Base-by-base conservation (phyloP, 2,888 invertebrate species). In the Antitype chi region DNA sequence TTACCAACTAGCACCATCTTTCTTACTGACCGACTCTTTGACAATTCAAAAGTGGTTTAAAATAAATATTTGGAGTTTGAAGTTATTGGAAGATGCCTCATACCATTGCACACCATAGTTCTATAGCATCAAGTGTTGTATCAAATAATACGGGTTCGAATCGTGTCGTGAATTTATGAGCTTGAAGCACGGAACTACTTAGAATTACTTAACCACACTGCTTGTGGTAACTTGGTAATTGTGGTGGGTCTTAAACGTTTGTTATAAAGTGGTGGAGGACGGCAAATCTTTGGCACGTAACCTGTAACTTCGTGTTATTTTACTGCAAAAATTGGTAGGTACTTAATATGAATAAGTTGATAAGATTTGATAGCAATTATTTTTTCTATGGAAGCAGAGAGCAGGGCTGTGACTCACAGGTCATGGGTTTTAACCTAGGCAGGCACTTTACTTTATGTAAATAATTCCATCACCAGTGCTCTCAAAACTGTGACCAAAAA, bases 131-230 rank as follows among this genome's bases (percentile, higher is more conserved):
- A n/a, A 66, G 70, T 20, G 47, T 32, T n/a, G 49, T 9, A 67
- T 49, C 13, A 38, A 69, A 68, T 68, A 52, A 52, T 68, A 25
- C 38, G 20, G 38, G 11, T 23, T 32, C 15, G 38, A 68, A 52
- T 67, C 25, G 38, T 15, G 20, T 52, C 32, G 38, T 32, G 20
- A 70, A 25, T 68, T 68, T 71, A 71, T 25, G 38, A 47, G 69
- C 68, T 25, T 38, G 49, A 25, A 69, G 69, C 69, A 71, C 68
- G 71, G 20, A 52, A 69, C 32, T 60, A 59, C 59, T 59, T 28
- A 28, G 25, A 59, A 28, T 64, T 70, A 71, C 25, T 67, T 52
- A 68, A 38, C 20, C 49, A 32, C 28, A 32, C n/a, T 32, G 17
- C 23, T 64, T 64, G 49, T n/a, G 47, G 49, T 67, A 67, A 49